Evolutionary conservation across 2,888 invertebrate species (phyloP), one percentile per base, ranked within the genome.

Genomic region (Phytoseiulus persimilis): DNA sequence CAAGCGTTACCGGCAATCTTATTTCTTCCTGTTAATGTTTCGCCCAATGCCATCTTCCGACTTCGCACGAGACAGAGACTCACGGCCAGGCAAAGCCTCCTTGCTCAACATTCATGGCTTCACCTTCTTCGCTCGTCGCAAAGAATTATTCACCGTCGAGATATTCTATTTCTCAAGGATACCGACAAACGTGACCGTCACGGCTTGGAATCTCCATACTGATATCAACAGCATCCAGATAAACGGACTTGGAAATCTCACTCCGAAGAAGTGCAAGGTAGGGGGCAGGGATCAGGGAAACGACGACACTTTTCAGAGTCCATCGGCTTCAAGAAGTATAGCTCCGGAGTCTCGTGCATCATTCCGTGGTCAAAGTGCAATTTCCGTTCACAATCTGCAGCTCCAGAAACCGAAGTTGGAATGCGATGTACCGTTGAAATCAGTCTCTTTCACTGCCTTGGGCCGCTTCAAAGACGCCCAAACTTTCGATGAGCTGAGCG

Each of bases 221-320:
- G 33, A 32, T 6, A 87, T 87, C 87, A 39, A n/a, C 31, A 31
- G 45, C 32, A 45, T 87, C n/a, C 32, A 32, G 14, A 87, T 87
- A 31, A 87, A 87, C 33, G 87, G 87, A n/a, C 87, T 87, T 23
- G 33, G 33, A 9, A 45, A n/a, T 6, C 87, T 87, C 9, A 32
- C 87, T 9, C n/a, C 87, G n/a, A 87, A 87, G 39, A 87, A 87
- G 33, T 33, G 87, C 87, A 87, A 87, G 87, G 87, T 87, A 31
- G 23, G 31, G n/a, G n/a, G n/a, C n/a, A n/a, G n/a, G n/a, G n/a
- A n/a, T n/a, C n/a, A n/a, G n/a, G n/a, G n/a, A n/a, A n/a, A n/a
- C n/a, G n/a, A n/a, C n/a, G n/a, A n/a, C n/a, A n/a, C n/a, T n/a
- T n/a, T n/a, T n/a, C n/a, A n/a, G n/a, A n/a, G n/a, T n/a, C n/a